These are phyloP conservation scores for Paramormyrops kingsleyae DNA, from an alignment of 2,113 vertebrate genomes.

Conservation along the genomic window DNA sequence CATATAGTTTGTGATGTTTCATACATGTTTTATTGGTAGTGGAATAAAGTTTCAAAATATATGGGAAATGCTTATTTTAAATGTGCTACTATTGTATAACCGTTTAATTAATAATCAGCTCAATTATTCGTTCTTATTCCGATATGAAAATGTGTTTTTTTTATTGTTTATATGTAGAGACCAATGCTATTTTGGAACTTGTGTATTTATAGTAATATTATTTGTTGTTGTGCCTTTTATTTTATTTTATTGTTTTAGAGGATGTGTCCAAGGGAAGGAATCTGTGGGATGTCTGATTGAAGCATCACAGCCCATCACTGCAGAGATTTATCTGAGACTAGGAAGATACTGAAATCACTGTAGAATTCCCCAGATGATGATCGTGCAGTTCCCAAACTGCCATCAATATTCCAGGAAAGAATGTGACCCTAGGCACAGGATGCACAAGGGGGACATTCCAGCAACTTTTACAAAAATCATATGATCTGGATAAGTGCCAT, in stretches of 20 bases:
- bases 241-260: not conserved
- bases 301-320: not conserved
- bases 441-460: not conserved
- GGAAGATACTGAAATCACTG: not conserved
- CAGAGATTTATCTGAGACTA: not conserved
- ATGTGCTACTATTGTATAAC: not conserved
- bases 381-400: not conserved
- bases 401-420: not conserved
- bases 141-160: not conserved
- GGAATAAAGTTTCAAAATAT: not conserved
- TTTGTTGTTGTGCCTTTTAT: not conserved
- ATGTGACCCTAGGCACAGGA: not conserved
- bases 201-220: not conserved
- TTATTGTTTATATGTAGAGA: not conserved
- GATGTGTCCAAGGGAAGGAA: not conserved
- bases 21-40: not conserved
- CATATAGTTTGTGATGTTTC: not conserved
- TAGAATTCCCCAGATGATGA: not conserved
- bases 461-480: not conserved
- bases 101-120: not conserved
- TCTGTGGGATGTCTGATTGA: not conserved
- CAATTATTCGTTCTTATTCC: not conserved
- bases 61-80: not conserved
- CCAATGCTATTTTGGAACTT: not conserved
- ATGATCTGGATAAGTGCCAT: not conserved